Evolutionary conservation across 2,888 invertebrate species (phyloP), one percentile per base, ranked within the genome.

Genomic region (Ichneumoninae sp.): DNA sequence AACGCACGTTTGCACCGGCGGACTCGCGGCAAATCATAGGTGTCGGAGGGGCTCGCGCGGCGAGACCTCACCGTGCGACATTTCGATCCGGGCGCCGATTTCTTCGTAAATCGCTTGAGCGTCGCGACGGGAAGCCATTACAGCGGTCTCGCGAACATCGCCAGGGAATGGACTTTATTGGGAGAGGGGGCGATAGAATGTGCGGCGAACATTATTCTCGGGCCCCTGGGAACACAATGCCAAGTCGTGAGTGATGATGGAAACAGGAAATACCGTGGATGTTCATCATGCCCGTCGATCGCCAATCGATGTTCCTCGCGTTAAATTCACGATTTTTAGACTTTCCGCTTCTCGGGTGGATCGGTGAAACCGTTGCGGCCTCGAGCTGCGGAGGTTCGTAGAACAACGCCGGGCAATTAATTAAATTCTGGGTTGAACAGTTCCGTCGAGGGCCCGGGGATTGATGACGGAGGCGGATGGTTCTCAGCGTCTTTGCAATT

Each of bases 351-450:
- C 22, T 16, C 52, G 19, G 52, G 4, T 2, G 7, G 52, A 54
- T 16, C 13, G 16, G 54, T 36, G 52, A 54, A 22, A 52, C 8
- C 66, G 8, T 36, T 7, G 52, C 1, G 47, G 40, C n/a, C 19
- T 62, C 65, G 47, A 6, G 65, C 8, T 36, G 33, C 36, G 22
- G 36, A 13, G 40, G 22, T 16, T 57, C 62, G 74, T 66, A 71
- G 81, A 83, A 52, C 22, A 77, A 80, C 66, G 50, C 66, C 79
- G 36, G 57, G 66, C 82, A 80, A 82, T 86, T 84, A 80, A 86
- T 86, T 80, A 82, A 84, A 82, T 78, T 69, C 72, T 70, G 57
- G 26, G 22, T 57, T 57, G 22, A 22, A 1, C 57, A 57, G 26
- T 47, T 47, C 13, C 26, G 36, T 57, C 13, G 7, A 72, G 72